These are phyloP conservation scores for Aratinga solstitialis DNA, from an alignment of 2,797 vertebrate genomes.

Conservation along the genomic window DNA sequence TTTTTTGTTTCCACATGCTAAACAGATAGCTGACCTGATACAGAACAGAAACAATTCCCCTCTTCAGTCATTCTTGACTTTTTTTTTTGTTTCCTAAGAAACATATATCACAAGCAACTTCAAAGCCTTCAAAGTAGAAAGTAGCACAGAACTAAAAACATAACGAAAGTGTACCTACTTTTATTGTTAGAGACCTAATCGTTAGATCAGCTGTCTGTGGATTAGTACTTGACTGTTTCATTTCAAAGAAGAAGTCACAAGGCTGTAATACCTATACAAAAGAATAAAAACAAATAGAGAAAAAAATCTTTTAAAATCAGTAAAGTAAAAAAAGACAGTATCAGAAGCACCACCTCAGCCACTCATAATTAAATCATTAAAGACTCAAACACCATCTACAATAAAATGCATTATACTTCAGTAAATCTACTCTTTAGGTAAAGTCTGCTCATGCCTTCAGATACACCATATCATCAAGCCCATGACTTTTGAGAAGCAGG, in stretches of 20 bases:
- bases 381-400: not conserved
- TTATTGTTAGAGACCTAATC: constrained; percentile 88
- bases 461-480: not conserved
- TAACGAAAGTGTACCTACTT: constrained; percentile 78
- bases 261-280: constrained; percentile 85
- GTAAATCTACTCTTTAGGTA: not conserved
- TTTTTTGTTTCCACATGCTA: not conserved
- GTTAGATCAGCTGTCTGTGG: constrained; percentile 87
- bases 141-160: not conserved
- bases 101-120: not conserved
- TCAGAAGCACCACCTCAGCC: not conserved
- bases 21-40: not conserved
- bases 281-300: not conserved
- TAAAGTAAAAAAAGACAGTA: not conserved
- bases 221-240: constrained; percentile 73
- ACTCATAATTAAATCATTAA: not conserved
- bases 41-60: not conserved
- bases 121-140: not conserved
- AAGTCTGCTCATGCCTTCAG: not conserved
- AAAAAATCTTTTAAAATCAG: not conserved
- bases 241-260: constrained; percentile 89
- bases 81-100: not conserved
- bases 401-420: not conserved
- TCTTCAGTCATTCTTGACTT: not conserved
- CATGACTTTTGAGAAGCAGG: not conserved